Evolutionary conservation across 1,140 invertebrate species (phyloP).

Genomic region (Trachymyrmex septentrionalis): DNA sequence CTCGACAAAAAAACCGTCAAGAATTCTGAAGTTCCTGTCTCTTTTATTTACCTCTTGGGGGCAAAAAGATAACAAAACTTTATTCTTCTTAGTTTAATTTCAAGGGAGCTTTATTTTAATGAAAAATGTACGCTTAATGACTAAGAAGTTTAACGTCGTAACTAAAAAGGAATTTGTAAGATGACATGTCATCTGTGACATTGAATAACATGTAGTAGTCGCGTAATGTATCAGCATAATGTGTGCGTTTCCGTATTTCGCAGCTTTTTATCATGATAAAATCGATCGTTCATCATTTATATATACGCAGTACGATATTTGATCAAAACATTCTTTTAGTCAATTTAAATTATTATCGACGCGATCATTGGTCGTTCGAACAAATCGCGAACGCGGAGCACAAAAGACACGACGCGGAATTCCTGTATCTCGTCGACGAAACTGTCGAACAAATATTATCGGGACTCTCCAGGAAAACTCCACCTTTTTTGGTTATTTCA

Average conservation of each 20-base stretch:
- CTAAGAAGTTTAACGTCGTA: no score
- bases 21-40: no score
- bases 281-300: not conserved
- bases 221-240: constrained; percentile 18
- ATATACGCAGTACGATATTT: constrained; percentile 12
- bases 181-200: not conserved
- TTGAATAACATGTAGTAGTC: constrained; percentile 5
- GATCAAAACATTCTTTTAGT: constrained; percentile 35
- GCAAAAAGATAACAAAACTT: no score
- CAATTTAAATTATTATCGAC: constrained; percentile 23
- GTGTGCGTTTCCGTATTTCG: constrained; percentile 7
- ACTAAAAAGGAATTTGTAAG: not conserved
- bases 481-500: not conserved
- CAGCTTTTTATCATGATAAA: not conserved
- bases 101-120: no score
- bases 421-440: not conserved
- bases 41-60: no score
- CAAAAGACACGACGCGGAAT: not conserved
- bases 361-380: not conserved
- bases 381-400: constrained; percentile 31
- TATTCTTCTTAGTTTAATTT: no score
- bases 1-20: no score
- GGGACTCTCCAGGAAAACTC: not conserved
- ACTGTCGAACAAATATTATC: constrained; percentile 50
- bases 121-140: no score